Conservation (phyloP, 2,113 vertebrate species). For the Pachycephala philippinensis region DNA sequence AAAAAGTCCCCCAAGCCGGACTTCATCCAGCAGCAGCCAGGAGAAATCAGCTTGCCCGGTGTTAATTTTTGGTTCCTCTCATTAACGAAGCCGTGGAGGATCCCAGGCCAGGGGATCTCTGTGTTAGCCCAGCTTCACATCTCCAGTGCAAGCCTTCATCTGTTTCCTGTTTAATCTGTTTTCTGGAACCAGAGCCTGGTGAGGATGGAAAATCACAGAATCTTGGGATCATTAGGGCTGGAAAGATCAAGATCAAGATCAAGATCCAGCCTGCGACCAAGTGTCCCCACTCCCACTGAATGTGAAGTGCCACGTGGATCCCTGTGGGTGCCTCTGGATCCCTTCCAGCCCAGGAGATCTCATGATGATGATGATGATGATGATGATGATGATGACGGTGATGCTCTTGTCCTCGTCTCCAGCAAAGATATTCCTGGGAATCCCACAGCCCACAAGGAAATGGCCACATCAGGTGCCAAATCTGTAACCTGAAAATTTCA, state of each 20-base stretch:
- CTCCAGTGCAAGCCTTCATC: background rate
- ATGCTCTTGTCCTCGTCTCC: background rate
- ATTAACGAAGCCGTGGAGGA: background rate
- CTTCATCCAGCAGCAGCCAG: background rate
- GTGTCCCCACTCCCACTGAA: no score
- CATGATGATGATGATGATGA: background rate
- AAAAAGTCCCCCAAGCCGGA: background rate
- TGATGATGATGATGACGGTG: background rate
- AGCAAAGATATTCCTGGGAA: background rate
- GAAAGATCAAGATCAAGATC: background rate
- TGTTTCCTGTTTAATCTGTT: background rate
- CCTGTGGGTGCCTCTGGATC: background rate
- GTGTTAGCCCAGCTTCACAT: background rate
- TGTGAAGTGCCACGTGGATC: fast-evolving
- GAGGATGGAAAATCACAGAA: background rate
- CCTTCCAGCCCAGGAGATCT: background rate
- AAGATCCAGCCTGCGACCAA: background rate
- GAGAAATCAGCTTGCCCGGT: background rate
- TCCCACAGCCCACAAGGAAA: background rate
- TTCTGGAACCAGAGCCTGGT: background rate
- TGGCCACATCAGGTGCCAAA: fast-evolving
- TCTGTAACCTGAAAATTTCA: fast-evolving
- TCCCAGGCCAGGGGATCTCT: background rate
- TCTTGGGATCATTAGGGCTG: background rate
- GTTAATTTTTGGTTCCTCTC: background rate